Evolutionary conservation across 2,888 invertebrate species (phyloP), one percentile per base, ranked within the genome.

Genomic region (Polyommatus iphigenia): DNA sequence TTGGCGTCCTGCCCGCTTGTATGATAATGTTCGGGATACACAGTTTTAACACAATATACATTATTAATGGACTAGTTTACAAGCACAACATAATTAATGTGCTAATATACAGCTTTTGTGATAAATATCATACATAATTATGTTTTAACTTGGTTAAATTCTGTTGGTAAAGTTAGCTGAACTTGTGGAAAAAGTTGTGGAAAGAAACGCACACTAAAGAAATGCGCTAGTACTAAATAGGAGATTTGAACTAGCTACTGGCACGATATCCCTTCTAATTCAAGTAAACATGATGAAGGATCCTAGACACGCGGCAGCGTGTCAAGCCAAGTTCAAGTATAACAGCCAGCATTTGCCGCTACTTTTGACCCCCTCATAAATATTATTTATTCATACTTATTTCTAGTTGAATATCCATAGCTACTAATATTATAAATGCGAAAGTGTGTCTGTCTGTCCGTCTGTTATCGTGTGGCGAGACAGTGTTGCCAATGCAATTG

Each of bases 1-100:
- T 75, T 75, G 75, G 75, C 75, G 24, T 2, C 5, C 3, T 75
- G 75, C 75, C 75, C 50, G 75, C 20, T 20, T 20, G 24, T 75
- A 54, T 75, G 29, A 75, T 36, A 75, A 75, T 50, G 24, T 73
- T 24, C 18, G 29, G 29, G 4, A 32, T 15, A 67, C 29, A 67
- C 15, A 67, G 32, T 29, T 32, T 67, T 24, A 67, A 10, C 29
- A 15, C 62, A 67, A 29, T 67, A 67, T 67, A 15, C 29, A 67
- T 67, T 15, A 67, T 67, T 67, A 67, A 67, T 67, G 67, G 24
- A 29, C 29, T 67, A 62, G 15, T 67, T 50, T 20, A 67, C 5
- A 29, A 67, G 62, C 62, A 24, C 62, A 67, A 29, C 4, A 67
- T 67, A 67, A 2, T 67, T 67, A 10, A 29, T 29, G 15, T 29